phyloP scores from a whole-genome alignment of 2,797 vertebrate genomes.

The Thunnus albacares region DNA sequence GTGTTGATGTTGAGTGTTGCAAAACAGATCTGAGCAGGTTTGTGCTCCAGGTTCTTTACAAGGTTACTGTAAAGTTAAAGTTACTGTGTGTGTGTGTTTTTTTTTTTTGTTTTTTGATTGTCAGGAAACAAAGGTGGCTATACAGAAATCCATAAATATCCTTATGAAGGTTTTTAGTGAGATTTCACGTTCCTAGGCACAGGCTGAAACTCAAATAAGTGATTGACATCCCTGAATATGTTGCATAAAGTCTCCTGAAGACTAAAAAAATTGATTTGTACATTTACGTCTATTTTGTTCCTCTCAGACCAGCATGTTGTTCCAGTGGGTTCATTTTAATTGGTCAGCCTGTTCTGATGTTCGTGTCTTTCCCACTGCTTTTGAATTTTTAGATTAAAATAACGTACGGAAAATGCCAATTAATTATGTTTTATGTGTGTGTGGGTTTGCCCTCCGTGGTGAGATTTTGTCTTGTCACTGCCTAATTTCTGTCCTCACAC shows the following conservation, averaged over 20 bases:
- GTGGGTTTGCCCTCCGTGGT: not conserved
- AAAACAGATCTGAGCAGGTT: not conserved
- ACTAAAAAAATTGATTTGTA: not conserved
- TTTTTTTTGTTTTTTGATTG: not conserved
- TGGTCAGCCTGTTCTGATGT: not conserved
- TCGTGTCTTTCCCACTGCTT: not conserved
- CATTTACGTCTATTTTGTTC: not conserved
- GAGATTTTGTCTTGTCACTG: not conserved
- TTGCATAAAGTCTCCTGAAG: not conserved
- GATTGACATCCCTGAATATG: not conserved
- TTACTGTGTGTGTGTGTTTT: too few species aligned
- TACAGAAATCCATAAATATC: not conserved
- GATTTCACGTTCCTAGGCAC: not conserved
- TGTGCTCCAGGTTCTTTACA: not conserved
- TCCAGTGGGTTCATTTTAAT: not conserved
- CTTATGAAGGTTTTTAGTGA: not conserved
- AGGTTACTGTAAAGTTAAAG: too few species aligned
- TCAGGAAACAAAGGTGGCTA: not conserved
- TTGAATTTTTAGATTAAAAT: not conserved
- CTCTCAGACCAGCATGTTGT: not conserved
- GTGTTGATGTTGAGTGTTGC: not conserved
- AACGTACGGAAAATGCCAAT: not conserved
- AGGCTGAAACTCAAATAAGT: not conserved
- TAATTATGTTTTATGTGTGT: not conserved
- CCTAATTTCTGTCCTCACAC: not conserved